Percentiles rank a stretch among this genome's conserved stretches.
Conservation (phyloP, 2,888 invertebrate species). For the Anoncus sp. region DNA sequence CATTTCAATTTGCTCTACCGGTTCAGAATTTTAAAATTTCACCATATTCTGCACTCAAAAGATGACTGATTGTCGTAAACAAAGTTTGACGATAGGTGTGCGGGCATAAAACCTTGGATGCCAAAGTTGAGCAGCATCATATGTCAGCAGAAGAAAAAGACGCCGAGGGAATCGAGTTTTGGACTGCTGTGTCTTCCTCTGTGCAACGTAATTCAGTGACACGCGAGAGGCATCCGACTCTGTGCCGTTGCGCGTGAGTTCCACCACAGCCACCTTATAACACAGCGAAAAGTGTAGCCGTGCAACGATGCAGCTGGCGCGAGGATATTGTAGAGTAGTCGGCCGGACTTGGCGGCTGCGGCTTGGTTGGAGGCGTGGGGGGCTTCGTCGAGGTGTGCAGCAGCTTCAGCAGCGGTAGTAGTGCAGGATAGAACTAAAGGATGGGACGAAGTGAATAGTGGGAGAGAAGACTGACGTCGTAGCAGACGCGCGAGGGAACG, state of each 20-base stretch:
- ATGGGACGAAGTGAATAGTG: constrained; percentile 40
- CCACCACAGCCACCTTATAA: constrained; percentile 27
- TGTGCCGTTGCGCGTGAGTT: constrained; percentile 25
- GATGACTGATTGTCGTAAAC: neutral
- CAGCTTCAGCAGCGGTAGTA: constrained; percentile 18
- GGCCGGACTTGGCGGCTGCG: constrained; percentile 30
- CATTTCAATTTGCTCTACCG: neutral
- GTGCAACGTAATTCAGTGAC: constrained; percentile 47
- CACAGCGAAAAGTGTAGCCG: constrained; percentile 45
- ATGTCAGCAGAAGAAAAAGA: constrained; percentile 6
- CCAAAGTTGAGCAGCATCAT: constrained; percentile 22
- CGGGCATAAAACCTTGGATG: constrained; percentile 1
- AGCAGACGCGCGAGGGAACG: constrained; percentile 73
- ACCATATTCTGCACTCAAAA: neutral
- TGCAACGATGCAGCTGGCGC: constrained; percentile 58
- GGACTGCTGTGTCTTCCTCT: neutral
- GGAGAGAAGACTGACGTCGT: constrained; percentile 68
- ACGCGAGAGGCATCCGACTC: constrained; percentile 44
- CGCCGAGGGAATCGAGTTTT: constrained; percentile 1
- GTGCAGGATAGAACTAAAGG: constrained; percentile 38
- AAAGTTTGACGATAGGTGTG: neutral
- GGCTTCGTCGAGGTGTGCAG: constrained; percentile 51
- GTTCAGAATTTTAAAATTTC: neutral
- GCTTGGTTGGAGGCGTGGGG: too few species aligned
- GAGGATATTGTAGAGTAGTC: constrained; percentile 46